Conservation (phyloP, 2,113 vertebrate species). For the Carassius carassius region DNA sequence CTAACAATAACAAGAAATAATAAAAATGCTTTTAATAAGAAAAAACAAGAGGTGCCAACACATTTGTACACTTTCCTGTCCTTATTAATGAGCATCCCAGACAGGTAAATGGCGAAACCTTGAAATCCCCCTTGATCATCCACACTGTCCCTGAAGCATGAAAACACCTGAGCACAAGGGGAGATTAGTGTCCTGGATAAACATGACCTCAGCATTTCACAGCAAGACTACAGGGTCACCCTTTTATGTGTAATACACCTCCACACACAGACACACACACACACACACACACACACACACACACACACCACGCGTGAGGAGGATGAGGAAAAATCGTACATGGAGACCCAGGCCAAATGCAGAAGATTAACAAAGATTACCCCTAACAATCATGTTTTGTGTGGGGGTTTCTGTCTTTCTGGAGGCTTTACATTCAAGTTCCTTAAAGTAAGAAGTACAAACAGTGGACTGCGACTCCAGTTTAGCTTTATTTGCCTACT, state of each 20-base stretch:
- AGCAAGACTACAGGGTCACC: conserved; percentile 1
- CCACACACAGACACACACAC: background rate
- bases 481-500: background rate
- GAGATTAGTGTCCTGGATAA: conserved; percentile 27
- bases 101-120: background rate
- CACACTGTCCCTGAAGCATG: background rate
- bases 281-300: background rate
- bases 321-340: background rate
- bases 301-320: conserved; percentile 13
- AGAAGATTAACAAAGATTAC: background rate
- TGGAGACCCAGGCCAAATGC: background rate
- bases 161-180: background rate
- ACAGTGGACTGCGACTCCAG: background rate
- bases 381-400: background rate
- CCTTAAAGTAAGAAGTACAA: background rate
- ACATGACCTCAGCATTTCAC: conserved; percentile 14
- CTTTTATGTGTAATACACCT: conserved; percentile 36
- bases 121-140: background rate
- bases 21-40: background rate
- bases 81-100: background rate
- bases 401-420: background rate
- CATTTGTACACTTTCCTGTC: background rate
- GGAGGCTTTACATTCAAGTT: background rate
- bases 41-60: background rate
- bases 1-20: too few species aligned